A percentile compares a stretch with the other conserved stretches of the same genome.
Evolutionary conservation across 2,888 invertebrate species (phyloP).

Genomic region (Ptilodon capucinus): DNA sequence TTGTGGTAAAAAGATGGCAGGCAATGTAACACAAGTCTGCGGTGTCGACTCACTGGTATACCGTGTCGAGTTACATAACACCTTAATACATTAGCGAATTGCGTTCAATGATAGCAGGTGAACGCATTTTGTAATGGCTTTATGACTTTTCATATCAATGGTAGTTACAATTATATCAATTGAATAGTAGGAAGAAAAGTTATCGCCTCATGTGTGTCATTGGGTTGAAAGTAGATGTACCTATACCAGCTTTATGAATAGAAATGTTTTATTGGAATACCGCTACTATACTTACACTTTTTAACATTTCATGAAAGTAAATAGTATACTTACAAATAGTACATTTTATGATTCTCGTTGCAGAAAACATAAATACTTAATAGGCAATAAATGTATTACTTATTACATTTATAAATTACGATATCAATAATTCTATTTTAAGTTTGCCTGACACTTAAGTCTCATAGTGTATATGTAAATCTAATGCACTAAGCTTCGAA

Average conservation of each 20-base stretch:
- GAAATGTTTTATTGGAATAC: not conserved
- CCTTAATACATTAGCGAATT: constrained; percentile 22
- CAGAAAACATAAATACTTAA: too few relatives aligned
- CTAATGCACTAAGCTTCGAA: not conserved
- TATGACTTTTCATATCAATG: not conserved
- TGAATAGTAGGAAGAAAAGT: not conserved
- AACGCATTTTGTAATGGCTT: constrained; percentile 22
- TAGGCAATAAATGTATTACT: too few relatives aligned
- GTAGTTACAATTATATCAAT: not conserved
- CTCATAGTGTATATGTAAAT: not conserved
- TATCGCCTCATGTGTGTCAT: not conserved
- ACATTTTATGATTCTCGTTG: too few relatives aligned
- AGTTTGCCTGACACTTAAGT: not conserved
- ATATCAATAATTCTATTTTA: not conserved
- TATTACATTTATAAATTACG: too few relatives aligned
- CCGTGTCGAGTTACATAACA: constrained; percentile 4
- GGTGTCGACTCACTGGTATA: not conserved
- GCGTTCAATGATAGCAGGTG: constrained; percentile 32
- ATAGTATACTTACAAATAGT: too few relatives aligned
- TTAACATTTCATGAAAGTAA: too few relatives aligned
- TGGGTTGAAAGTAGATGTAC: not conserved
- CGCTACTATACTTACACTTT: too few relatives aligned
- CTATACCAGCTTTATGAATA: not conserved
- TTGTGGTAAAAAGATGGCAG: not conserved
- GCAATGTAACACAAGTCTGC: not conserved